Conservation (phyloP, 1,140 invertebrate genomes). For the Laupala kohalensis region DNA sequence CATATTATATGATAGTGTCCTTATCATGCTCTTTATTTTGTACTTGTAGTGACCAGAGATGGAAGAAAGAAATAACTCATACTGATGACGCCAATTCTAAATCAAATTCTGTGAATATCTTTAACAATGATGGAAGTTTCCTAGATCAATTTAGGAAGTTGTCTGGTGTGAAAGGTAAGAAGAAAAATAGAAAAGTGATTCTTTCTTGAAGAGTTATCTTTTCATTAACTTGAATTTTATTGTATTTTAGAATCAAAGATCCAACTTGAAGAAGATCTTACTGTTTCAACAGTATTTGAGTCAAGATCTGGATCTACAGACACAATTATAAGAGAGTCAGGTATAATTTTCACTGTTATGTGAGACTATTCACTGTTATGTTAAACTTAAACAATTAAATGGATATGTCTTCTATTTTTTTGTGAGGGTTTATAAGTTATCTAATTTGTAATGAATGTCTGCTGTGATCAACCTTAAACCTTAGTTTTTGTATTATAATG, state of each 20-base stretch:
- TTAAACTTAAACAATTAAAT: too few species aligned
- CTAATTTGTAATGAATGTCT: too few species aligned
- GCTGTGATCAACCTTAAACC: too few species aligned
- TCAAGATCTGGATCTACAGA: not conserved
- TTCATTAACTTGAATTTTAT: not conserved
- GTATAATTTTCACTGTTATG: not conserved
- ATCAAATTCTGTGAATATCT: slow-evolving; percentile 37
- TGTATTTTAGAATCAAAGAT: not conserved
- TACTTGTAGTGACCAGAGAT: slow-evolving; percentile 6
- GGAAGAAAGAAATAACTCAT: slow-evolving; percentile 5
- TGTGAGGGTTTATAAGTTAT: too few species aligned
- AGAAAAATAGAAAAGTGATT: not conserved
- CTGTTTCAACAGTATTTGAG: not conserved
- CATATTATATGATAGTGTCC: not conserved
- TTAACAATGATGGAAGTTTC: slow-evolving; percentile 70
- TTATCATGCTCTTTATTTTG: not conserved
- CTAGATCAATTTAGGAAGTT: slow-evolving; percentile 64
- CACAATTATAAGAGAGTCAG: not conserved
- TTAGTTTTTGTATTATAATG: too few species aligned
- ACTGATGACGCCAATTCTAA: slow-evolving; percentile 10
- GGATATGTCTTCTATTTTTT: too few species aligned
- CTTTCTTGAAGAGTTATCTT: not conserved
- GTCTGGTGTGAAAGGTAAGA: slow-evolving; percentile 26
- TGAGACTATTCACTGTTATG: too few species aligned
- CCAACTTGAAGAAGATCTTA: not conserved